These are phyloP conservation scores for Larimichthys polyactis DNA, from an alignment of 2,113 vertebrate species.

Conservation along the genomic window DNA sequence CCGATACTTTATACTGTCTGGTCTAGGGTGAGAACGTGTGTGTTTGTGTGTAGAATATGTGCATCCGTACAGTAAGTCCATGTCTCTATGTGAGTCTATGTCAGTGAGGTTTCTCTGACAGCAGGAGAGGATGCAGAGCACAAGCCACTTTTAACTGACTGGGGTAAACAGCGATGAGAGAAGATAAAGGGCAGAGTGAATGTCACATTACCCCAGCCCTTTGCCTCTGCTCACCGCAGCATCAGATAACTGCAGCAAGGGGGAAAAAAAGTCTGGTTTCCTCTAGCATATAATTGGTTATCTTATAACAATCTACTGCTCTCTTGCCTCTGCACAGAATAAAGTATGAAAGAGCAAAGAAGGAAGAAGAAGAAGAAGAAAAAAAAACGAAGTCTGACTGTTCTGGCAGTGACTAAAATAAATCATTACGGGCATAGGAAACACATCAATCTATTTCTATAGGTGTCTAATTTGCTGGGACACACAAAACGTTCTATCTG, in stretches of 20 bases:
- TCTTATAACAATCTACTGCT: conserved; percentile 87
- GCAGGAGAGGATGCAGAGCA: conserved; percentile 84
- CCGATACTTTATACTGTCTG: conserved; percentile 43
- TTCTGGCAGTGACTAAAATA: conserved; percentile 77
- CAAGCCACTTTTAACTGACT: conserved; percentile 90
- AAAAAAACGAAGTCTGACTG: conserved; percentile 77
- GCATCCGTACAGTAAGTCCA: conserved; percentile 58
- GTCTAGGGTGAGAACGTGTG: conserved; percentile 27
- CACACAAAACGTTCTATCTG: not conserved
- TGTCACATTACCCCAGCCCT: conserved; percentile 86
- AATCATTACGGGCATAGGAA: conserved; percentile 69
- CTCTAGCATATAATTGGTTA: conserved; percentile 91
- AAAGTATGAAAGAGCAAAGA: conserved; percentile 61
- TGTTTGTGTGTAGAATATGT: not conserved
- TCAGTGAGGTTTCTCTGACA: conserved; percentile 85
- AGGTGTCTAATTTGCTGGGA: conserved; percentile 21
- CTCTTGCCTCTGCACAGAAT: conserved; percentile 74
- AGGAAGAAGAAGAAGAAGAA: conserved; percentile 23
- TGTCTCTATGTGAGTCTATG: conserved; percentile 28
- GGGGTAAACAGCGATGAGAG: conserved; percentile 88
- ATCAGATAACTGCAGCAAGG: conserved; percentile 91
- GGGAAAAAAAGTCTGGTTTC: conserved; percentile 88
- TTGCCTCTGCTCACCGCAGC: conserved; percentile 86
- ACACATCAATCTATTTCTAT: conserved; percentile 66
- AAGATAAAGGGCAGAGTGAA: conserved; percentile 88